Conservation (phyloP, 1,140 invertebrate genomes). For the Drosophila kikkawai region DNA sequence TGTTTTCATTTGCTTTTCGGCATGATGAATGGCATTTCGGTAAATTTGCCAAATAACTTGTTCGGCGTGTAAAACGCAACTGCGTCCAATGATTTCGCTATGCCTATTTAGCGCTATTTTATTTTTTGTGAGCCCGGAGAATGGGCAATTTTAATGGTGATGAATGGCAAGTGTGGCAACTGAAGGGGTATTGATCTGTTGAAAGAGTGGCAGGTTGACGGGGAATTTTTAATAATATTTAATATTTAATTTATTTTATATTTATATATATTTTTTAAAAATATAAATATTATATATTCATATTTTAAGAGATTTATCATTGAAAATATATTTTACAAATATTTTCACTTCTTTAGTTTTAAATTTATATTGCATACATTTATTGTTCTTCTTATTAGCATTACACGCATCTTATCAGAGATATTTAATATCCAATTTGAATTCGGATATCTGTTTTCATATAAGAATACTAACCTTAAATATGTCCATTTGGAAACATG, state of each 20-base stretch:
- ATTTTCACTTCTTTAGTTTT: too few relatives aligned
- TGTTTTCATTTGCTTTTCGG: constrained; percentile 61
- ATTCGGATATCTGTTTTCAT: neutral
- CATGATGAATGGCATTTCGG: constrained; percentile 66
- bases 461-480: too few relatives aligned
- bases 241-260: neutral
- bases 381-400: neutral
- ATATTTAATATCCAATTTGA: neutral
- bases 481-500: constrained; percentile 17
- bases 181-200: constrained; percentile 19
- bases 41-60: constrained; percentile 44
- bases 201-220: constrained; percentile 6
- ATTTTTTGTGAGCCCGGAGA: neutral
- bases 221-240: neutral
- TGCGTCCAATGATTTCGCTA: constrained; percentile 27
- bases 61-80: constrained; percentile 43
- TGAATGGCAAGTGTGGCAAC: constrained; percentile 27
- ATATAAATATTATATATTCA: too few relatives aligned
- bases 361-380: neutral
- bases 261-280: too few relatives aligned
- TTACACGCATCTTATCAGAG: neutral
- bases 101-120: constrained; percentile 35
- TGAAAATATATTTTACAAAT: too few relatives aligned
- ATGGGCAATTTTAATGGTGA: constrained; percentile 37
- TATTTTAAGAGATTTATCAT: too few relatives aligned